These are phyloP conservation scores for Lepidotrigona ventralis DNA, from an alignment of 1,140 invertebrate species.

Conservation along the genomic window DNA sequence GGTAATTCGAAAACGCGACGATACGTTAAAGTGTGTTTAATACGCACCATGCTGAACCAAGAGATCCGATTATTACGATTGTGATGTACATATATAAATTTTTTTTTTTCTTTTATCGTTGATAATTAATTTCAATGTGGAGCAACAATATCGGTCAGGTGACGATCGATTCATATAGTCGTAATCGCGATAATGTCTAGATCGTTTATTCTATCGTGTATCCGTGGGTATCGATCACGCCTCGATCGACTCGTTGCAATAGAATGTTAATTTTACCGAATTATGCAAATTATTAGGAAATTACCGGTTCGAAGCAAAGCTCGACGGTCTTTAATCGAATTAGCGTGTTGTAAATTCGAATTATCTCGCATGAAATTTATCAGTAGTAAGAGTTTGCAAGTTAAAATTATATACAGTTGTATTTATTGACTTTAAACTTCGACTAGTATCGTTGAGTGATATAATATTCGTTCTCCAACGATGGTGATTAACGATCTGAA, in stretches of 20 bases:
- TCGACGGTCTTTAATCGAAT: neutral
- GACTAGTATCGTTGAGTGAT: too few species aligned
- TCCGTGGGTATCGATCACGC: too few species aligned
- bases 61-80: too few species aligned
- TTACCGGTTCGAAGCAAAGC: neutral
- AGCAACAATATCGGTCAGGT: neutral
- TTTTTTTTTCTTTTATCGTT: neutral
- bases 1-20: neutral
- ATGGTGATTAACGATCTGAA: too few species aligned
- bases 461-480: too few species aligned
- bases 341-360: neutral
- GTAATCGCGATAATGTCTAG: constrained; percentile 22
- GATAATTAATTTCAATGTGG: constrained; percentile 4
- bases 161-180: constrained; percentile 1
- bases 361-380: neutral
- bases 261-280: neutral
- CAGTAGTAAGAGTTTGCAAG: too few species aligned
- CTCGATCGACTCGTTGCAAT: neutral
- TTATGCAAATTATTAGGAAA: neutral
- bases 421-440: too few species aligned
- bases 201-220: neutral
- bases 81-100: neutral
- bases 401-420: too few species aligned
- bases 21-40: neutral
- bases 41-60: too few species aligned